Evolutionary conservation across 1,140 invertebrate species (phyloP).

Genomic region (Hylaeus volcanicus): DNA sequence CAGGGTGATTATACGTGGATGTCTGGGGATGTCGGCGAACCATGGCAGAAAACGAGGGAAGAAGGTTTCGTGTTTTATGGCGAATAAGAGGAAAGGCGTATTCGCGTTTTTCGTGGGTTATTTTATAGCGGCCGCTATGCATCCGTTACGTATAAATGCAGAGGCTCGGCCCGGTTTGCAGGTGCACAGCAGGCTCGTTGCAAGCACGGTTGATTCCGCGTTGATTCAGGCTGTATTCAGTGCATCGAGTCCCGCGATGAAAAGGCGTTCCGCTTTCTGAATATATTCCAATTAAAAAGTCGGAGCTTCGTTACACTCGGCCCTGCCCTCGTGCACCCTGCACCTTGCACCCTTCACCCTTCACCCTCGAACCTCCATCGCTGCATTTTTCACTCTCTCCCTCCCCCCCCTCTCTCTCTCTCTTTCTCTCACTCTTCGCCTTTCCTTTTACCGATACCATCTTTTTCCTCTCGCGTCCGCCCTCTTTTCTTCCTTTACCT

Average conservation of each 20-base stretch:
- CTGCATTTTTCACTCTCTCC: background rate
- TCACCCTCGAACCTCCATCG: too few species aligned
- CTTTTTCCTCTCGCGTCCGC: slow-evolving; percentile 52
- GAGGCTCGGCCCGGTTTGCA: slow-evolving; percentile 50
- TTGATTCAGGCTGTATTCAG: slow-evolving; percentile 77
- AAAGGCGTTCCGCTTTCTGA: slow-evolving; percentile 80
- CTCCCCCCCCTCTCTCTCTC: too few species aligned
- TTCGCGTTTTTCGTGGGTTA: slow-evolving; percentile 36
- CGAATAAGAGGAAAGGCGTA: background rate
- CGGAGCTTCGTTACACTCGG: slow-evolving; percentile 80
- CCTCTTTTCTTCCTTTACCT: slow-evolving; percentile 59
- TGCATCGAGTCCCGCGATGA: slow-evolving; percentile 76
- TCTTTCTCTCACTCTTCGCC: background rate
- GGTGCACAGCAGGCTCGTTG: slow-evolving; percentile 50
- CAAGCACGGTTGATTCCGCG: slow-evolving; percentile 57
- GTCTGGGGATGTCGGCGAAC: slow-evolving; percentile 18
- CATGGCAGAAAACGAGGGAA: slow-evolving; percentile 34
- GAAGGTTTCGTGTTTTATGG: background rate
- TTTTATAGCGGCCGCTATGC: slow-evolving; percentile 42
- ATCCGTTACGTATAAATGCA: slow-evolving; percentile 57
- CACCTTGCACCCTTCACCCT: background rate
- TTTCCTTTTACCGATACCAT: slow-evolving; percentile 9
- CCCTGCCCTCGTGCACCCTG: slow-evolving; percentile 48
- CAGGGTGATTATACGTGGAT: slow-evolving; percentile 45
- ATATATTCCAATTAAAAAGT: slow-evolving; percentile 82